Evolutionary conservation across 2,888 invertebrate genomes (phyloP).

Genomic region (Tetragnatha montana): DNA sequence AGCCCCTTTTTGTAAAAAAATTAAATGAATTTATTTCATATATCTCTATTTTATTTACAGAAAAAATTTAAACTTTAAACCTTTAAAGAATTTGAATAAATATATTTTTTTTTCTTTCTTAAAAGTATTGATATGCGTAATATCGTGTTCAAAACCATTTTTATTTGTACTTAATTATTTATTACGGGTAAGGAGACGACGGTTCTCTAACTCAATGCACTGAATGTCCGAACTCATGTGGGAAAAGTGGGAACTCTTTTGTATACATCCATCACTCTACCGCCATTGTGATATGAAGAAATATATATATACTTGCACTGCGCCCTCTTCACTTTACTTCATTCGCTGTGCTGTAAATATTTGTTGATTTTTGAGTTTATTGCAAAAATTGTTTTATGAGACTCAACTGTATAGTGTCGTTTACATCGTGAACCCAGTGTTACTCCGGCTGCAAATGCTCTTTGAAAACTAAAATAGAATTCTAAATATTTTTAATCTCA

Average conservation of each 20-base stretch:
- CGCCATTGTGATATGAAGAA: conserved; percentile 60
- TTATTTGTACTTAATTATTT: conserved; percentile 42
- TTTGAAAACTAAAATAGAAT: neutral
- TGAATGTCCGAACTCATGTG: neutral
- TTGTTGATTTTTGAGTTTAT: neutral
- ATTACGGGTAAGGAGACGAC: conserved; percentile 31
- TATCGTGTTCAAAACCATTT: neutral
- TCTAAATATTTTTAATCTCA: too few relatives aligned
- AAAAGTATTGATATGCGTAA: neutral
- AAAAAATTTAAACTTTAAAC: too few relatives aligned
- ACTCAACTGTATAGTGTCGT: conserved; percentile 8
- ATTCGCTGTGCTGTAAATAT: conserved; percentile 61
- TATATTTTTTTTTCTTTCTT: neutral
- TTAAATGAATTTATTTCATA: too few relatives aligned
- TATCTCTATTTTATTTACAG: too few relatives aligned
- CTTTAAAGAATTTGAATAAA: neutral
- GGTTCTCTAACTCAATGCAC: neutral
- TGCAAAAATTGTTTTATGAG: neutral
- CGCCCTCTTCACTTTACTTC: conserved; percentile 42
- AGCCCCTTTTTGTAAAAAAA: too few relatives aligned
- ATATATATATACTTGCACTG: conserved; percentile 47
- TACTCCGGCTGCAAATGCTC: conserved; percentile 11
- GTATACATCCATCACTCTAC: conserved; percentile 31
- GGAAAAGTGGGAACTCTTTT: conserved; percentile 57
- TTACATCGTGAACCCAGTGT: conserved; percentile 13